Evolutionary conservation across 2,797 vertebrate genomes (phyloP).

Genomic region (Kryptolebias ocellatus): DNA sequence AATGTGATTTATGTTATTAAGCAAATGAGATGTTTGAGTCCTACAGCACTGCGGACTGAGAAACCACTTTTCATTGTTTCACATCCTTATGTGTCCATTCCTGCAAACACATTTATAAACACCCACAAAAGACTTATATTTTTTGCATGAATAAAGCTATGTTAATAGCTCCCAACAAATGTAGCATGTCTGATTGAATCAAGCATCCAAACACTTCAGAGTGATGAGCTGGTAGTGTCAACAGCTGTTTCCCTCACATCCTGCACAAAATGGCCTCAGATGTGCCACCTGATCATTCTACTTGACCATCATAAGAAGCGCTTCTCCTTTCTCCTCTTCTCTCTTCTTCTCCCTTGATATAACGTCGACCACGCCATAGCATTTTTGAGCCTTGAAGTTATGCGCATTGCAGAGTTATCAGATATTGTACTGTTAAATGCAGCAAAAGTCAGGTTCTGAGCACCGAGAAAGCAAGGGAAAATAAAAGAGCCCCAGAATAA

Average conservation of each 20-base stretch:
- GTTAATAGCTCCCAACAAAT: conserved; percentile 69
- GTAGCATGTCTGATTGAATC: conserved; percentile 75
- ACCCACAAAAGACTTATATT: conserved; percentile 37
- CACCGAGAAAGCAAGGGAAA: not conserved
- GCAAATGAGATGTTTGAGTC: conserved; percentile 80
- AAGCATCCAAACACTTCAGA: conserved; percentile 65
- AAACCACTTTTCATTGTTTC: conserved; percentile 64
- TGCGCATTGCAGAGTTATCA: conserved; percentile 31
- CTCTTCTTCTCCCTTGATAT: conserved; percentile 1
- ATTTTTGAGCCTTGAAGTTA: not conserved
- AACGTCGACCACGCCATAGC: not conserved
- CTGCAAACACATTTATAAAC: conserved; percentile 12
- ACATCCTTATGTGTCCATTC: conserved; percentile 16
- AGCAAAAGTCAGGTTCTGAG: conserved; percentile 30
- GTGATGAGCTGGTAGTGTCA: conserved; percentile 69
- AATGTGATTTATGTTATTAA: conserved; percentile 84
- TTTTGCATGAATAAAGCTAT: conserved; percentile 52
- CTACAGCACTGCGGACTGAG: conserved; percentile 67
- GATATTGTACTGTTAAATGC: conserved; percentile 37
- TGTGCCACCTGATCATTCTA: conserved; percentile 59
- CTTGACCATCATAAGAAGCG: conserved; percentile 66
- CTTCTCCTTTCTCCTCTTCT: conserved; percentile 23
- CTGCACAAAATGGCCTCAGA: conserved; percentile 75
- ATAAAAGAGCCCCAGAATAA: not conserved
- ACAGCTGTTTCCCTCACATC: conserved; percentile 79